Evolutionary conservation across 2,113 vertebrate genomes (phyloP).

Genomic region (Austrofundulus limnaeus): DNA sequence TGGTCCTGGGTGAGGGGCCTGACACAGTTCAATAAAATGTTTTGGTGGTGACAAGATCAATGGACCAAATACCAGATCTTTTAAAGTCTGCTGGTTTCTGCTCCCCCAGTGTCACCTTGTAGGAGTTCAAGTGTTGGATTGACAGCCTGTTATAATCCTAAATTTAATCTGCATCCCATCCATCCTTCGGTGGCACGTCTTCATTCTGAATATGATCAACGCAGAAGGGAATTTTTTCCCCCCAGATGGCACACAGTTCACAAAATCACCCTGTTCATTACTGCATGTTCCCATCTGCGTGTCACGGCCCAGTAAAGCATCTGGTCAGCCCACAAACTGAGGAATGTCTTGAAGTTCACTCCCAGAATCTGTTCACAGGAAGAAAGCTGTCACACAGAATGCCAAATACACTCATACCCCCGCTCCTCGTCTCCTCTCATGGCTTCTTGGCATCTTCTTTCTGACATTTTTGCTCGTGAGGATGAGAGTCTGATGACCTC

Average conservation of each 20-base stretch:
- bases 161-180: background rate
- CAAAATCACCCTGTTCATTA: conserved; percentile 29
- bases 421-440: conserved; percentile 10
- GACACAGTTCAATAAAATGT: too few relatives aligned
- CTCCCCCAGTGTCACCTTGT: too few relatives aligned
- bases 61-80: too few relatives aligned
- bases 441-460: conserved; percentile 18
- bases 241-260: conserved; percentile 23
- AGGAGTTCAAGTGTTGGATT: background rate
- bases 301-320: conserved; percentile 30
- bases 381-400: background rate
- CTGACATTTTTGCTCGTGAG: conserved; percentile 11
- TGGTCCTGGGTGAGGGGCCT: too few relatives aligned
- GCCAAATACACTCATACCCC: conserved; percentile 21
- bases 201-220: conserved; percentile 12
- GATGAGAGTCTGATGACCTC: conserved; percentile 15
- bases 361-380: conserved; percentile 20
- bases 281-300: conserved; percentile 38
- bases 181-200: background rate
- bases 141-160: background rate
- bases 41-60: too few relatives aligned
- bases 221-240: conserved; percentile 7
- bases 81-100: too few relatives aligned
- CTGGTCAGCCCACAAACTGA: conserved; percentile 31
- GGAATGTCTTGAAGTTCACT: conserved; percentile 23